Base-by-base conservation (phyloP, 2,888 invertebrate genomes). In the Abrostola triplasia region DNA sequence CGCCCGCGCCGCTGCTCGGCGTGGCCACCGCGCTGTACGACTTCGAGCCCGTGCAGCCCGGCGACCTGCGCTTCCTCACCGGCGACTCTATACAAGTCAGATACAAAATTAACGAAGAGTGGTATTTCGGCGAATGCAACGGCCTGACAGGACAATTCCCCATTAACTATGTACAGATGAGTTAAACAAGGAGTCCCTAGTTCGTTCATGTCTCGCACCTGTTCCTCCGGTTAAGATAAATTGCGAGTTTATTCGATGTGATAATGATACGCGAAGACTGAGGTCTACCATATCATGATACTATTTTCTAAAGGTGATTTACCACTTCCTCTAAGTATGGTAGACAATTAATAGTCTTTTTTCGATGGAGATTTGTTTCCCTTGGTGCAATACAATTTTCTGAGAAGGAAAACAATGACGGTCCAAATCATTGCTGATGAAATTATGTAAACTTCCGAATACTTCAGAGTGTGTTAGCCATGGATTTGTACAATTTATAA, bases 121-220 rank as follows among this genome's bases (percentile, higher is more conserved):
- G 98, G 98, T 95, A 97, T 64, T 97, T 95, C 83, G 98, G 98
- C 12, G 96, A 97, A 86, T 96, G 95, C 74, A 94, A 95, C 65
- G 96, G 96, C 40, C 89, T 91, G 70, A 95, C 91, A 84, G 98
- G 98, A 73, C 97, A 97, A 87, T 98, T 98, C 90, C 98, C 98
- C 59, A 95, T 96, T 37, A 97, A 96, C 92, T 97, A 97, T 89
- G 96, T 97, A 66, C 96, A 97, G 88, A 90, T 94, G 84, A 87
- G 88, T 86, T 92, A 88, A 77, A 62, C 67, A 67, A 74, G 66
- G 69, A 72, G 54, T 68, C 63, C 49, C 51, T 53, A 42, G 59
- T 54, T 63, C 50, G 67, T 67, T 59, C 38, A 51, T 47, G 59
- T 53, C 59, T 52, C 49, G 57, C 41, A 47, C 49, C 61, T 64